phyloP scores from a whole-genome alignment of 1,140 invertebrate genomes.

The Drosophila yakuba region DNA sequence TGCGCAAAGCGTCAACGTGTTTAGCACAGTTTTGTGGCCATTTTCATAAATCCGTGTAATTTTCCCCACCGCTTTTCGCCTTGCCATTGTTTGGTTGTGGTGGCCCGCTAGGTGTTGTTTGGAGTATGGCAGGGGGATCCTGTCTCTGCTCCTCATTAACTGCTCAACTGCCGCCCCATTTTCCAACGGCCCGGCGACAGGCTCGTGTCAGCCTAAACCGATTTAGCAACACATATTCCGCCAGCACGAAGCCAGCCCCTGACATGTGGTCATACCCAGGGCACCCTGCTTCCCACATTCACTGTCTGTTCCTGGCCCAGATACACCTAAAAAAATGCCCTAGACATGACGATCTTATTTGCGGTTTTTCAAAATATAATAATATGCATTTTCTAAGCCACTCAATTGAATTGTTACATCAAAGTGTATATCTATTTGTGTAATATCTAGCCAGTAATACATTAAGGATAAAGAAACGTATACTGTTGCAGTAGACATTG shows the following conservation, averaged over 20 bases:
- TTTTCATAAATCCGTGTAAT: constrained; percentile 71
- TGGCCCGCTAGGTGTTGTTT: constrained; percentile 12
- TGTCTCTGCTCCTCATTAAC: constrained; percentile 39
- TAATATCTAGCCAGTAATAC: no score
- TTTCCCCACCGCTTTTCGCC: constrained; percentile 18
- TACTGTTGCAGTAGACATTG: no score
- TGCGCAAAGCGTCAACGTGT: constrained; percentile 69
- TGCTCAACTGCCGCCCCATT: constrained; percentile 25
- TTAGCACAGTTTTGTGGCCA: constrained; percentile 71
- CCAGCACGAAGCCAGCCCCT: constrained; percentile 21
- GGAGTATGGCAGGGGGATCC: constrained; percentile 3
- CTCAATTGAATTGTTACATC: no score
- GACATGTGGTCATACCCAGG: constrained; percentile 44
- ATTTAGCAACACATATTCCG: constrained; percentile 42
- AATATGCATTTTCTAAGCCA: no score
- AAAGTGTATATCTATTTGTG: no score
- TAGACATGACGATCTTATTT: no score
- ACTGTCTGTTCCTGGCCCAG: constrained; percentile 12
- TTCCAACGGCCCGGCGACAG: constrained; percentile 6
- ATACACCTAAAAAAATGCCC: not conserved
- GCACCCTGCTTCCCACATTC: not conserved
- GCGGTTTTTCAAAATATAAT: no score
- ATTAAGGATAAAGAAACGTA: no score
- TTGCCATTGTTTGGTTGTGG: constrained; percentile 33
- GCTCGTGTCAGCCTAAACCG: constrained; percentile 31